Conservation (phyloP, 2,888 invertebrate genomes). For the Seira ritae region DNA sequence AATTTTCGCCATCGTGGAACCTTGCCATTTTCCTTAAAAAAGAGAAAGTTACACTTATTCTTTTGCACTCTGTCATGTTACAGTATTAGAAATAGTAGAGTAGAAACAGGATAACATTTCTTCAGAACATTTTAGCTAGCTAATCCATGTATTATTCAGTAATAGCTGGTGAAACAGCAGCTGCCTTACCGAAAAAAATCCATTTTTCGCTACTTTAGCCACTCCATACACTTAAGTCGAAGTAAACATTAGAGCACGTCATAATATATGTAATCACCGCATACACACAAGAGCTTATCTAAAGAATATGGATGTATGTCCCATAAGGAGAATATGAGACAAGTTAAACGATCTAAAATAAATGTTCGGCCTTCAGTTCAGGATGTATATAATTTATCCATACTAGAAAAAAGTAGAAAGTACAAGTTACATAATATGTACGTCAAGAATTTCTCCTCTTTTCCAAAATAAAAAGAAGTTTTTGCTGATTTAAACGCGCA, state of each 20-base stretch:
- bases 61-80: slow-evolving; percentile 2
- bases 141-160: slow-evolving; percentile 50
- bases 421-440: background rate
- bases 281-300: background rate
- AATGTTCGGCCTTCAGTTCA: slow-evolving; percentile 6
- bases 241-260: slow-evolving; percentile 3
- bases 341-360: slow-evolving; percentile 2
- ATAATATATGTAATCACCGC: slow-evolving; percentile 1
- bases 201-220: background rate
- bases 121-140: background rate
- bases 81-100: background rate
- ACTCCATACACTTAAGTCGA: background rate
- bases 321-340: slow-evolving; percentile 1
- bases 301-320: background rate
- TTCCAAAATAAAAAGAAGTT: background rate
- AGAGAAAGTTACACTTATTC: background rate
- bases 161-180: slow-evolving; percentile 22
- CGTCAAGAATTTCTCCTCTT: background rate
- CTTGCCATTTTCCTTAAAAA: slow-evolving; percentile 34
- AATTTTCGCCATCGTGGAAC: slow-evolving; percentile 34
- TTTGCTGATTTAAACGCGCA: slow-evolving; percentile 1
- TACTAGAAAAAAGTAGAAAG: slow-evolving; percentile 1
- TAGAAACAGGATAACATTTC: background rate
- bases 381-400: slow-evolving; percentile 1
- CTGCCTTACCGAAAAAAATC: background rate